A percentile compares a stretch with the other conserved stretches of the same genome.
These are phyloP conservation scores for Arizona elegans DNA, from an alignment of 2,113 vertebrate species.

Conservation along the genomic window DNA sequence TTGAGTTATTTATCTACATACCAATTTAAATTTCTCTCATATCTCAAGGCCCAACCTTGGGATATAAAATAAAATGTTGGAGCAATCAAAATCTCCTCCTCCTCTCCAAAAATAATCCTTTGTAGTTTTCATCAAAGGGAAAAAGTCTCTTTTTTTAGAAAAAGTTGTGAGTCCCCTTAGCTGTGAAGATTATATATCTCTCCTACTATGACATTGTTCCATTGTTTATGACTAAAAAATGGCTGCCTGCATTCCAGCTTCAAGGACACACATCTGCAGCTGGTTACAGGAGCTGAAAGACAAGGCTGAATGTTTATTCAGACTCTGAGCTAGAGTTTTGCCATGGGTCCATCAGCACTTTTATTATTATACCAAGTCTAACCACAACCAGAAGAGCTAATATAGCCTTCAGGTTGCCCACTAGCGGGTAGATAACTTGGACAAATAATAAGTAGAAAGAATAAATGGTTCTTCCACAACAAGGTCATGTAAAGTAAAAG, in stretches of 20 bases:
- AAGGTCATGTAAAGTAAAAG: background rate
- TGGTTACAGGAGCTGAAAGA: too few relatives aligned
- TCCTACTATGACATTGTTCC: background rate
- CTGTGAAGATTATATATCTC: background rate
- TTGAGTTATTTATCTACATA: background rate
- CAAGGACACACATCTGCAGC: background rate
- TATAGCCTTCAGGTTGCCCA: background rate
- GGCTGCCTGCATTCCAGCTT: background rate
- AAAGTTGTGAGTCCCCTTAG: background rate
- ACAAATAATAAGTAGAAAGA: background rate
- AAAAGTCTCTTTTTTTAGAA: background rate
- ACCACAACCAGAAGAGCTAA: background rate
- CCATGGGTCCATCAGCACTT: background rate
- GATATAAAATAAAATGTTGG: background rate
- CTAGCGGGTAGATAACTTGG: background rate
- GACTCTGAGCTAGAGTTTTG: background rate
- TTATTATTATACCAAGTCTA: background rate
- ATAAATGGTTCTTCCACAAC: background rate
- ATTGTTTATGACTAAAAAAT: background rate
- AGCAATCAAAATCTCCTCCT: background rate
- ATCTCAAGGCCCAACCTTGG: background rate
- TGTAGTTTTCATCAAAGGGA: background rate
- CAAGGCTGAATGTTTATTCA: background rate
- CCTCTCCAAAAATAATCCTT: background rate
- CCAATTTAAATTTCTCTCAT: background rate